phyloP scores from a whole-genome alignment of 1,140 invertebrate species.

The Steinernema khuongi region DNA sequence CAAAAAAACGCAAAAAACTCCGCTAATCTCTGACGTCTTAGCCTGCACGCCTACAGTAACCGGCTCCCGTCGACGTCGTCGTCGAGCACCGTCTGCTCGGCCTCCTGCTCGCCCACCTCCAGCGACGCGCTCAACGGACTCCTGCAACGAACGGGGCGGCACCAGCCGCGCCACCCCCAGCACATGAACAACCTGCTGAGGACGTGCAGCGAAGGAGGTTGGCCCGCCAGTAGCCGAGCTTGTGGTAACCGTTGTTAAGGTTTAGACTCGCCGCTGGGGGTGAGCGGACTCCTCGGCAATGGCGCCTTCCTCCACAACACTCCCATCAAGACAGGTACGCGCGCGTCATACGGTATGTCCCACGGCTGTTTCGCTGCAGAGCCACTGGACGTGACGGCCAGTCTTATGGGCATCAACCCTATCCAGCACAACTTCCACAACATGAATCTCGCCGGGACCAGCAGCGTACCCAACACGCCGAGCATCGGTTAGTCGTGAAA shows the following conservation, averaged over 20 bases:
- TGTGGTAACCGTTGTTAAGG: neutral
- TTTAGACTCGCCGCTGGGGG: neutral
- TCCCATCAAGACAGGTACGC: neutral
- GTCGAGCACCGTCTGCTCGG: neutral
- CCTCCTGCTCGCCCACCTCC: neutral
- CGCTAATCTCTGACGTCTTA: neutral
- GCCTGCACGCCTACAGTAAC: neutral
- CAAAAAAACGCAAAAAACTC: neutral
- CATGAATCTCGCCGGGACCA: neutral
- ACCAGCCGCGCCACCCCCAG: neutral
- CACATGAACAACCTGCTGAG: constrained; percentile 1
- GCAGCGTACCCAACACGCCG: neutral
- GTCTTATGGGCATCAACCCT: neutral
- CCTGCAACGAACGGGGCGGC: neutral
- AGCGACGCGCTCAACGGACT: neutral
- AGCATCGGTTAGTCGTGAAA: neutral
- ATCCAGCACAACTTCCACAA: neutral
- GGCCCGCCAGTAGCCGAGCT: neutral
- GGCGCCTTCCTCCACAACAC: neutral
- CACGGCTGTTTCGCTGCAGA: neutral
- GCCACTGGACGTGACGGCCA: neutral
- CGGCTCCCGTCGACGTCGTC: neutral
- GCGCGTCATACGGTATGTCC: neutral
- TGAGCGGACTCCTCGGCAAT: neutral
- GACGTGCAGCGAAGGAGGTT: constrained; percentile 9